Evolutionary conservation across 1,140 invertebrate species (phyloP).

Genomic region (Colletes gigas): DNA sequence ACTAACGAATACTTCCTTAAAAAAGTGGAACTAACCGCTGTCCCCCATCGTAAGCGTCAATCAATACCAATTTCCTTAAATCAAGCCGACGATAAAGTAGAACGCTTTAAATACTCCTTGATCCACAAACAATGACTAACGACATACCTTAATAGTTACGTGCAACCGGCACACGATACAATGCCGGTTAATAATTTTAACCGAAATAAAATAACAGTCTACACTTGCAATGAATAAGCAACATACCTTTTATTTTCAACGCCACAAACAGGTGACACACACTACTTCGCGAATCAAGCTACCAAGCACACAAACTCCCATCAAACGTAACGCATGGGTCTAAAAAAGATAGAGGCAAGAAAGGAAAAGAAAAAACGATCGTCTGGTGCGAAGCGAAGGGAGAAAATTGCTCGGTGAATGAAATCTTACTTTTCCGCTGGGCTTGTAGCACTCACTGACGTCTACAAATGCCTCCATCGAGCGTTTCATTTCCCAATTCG

Average conservation of each 20-base stretch:
- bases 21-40: constrained; percentile 3
- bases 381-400: not conserved
- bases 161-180: not conserved
- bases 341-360: not conserved
- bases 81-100: constrained; percentile 29
- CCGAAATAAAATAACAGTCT: not conserved
- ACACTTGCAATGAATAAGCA: not conserved
- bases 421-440: constrained; percentile 79
- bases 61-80: constrained; percentile 50
- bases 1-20: constrained; percentile 34
- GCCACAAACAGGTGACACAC: not conserved
- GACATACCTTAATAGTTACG: not conserved
- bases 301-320: not conserved
- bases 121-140: constrained; percentile 29
- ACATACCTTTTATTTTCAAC: not conserved
- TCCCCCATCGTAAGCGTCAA: constrained; percentile 22
- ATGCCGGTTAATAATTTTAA: not conserved
- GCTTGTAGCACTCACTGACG: constrained; percentile 81
- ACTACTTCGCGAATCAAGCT: not conserved
- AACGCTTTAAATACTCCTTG: constrained; percentile 31
- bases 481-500: constrained; percentile 72
- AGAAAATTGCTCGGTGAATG: not conserved
- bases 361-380: not conserved
- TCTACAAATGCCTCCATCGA: constrained; percentile 77
- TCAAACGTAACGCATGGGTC: not conserved